Conservation (phyloP, 2,888 invertebrate genomes). For the Brachynemurus nebulosus region DNA sequence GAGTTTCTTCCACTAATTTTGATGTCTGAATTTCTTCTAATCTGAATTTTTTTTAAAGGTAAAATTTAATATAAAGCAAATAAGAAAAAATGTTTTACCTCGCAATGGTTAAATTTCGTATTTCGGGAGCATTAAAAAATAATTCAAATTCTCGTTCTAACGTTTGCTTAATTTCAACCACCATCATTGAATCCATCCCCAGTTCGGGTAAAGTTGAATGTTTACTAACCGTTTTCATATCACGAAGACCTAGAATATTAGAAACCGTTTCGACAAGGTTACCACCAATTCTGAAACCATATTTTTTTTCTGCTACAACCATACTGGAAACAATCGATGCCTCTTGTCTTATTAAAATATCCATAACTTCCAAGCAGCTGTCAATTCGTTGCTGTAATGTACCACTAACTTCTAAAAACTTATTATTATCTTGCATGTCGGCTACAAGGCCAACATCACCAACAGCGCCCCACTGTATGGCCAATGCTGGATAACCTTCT, state of each 20-base stretch:
- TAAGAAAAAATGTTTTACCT: constrained; percentile 29
- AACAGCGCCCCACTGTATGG: constrained; percentile 87
- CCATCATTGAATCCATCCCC: constrained; percentile 96
- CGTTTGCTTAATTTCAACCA: constrained; percentile 88
- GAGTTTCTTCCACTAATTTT: neutral
- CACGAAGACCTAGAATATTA: constrained; percentile 38
- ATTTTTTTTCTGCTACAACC: constrained; percentile 73
- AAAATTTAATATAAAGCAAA: neutral
- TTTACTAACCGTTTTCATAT: constrained; percentile 53
- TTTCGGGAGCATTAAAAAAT: constrained; percentile 71
- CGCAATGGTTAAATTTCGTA: constrained; percentile 64
- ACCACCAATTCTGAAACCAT: constrained; percentile 42
- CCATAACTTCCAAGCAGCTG: constrained; percentile 46
- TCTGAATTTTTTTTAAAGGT: constrained; percentile 16
- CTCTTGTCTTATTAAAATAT: constrained; percentile 53
- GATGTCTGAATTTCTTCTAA: constrained; percentile 24
- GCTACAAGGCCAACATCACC: constrained; percentile 67
- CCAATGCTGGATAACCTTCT: constrained; percentile 62
- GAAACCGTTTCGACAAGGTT: constrained; percentile 37
- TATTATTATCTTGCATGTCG: constrained; percentile 35
- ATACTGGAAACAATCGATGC: constrained; percentile 62
- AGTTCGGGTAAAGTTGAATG: constrained; percentile 72
- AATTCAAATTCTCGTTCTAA: constrained; percentile 81
- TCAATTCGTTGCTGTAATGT: constrained; percentile 53
- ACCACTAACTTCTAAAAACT: constrained; percentile 36